Evolutionary conservation across 2,888 invertebrate genomes (phyloP).

Genomic region (Agrochola litura): DNA sequence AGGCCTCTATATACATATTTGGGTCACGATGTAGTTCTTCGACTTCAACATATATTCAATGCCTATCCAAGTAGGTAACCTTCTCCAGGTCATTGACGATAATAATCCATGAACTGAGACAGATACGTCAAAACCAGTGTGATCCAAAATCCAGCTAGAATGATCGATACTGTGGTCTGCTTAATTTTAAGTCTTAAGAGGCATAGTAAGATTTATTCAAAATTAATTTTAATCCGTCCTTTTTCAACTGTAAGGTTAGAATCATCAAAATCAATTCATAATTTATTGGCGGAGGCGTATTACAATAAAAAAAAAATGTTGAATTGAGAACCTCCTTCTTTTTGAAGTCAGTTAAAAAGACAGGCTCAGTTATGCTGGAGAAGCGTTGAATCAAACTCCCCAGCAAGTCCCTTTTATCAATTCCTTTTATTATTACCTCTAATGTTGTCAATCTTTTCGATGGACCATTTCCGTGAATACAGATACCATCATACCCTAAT

Average conservation of each 20-base stretch:
- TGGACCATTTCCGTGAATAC: slow-evolving; percentile 23
- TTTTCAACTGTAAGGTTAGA: background rate
- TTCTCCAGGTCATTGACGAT: too few species aligned
- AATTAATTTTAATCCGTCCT: background rate
- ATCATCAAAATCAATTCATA: too few species aligned
- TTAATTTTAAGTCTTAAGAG: background rate
- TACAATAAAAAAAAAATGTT: too few species aligned
- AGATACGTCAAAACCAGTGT: too few species aligned
- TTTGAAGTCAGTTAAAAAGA: background rate
- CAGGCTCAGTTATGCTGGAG: background rate
- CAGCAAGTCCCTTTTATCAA: background rate
- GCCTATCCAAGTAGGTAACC: background rate
- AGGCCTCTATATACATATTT: too few species aligned
- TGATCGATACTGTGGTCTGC: too few species aligned
- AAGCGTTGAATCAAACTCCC: background rate
- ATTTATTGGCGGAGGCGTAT: too few species aligned
- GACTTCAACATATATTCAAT: too few species aligned
- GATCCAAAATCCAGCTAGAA: too few species aligned
- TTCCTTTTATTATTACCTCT: background rate
- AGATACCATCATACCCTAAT: slow-evolving; percentile 53
- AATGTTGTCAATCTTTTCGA: slow-evolving; percentile 16
- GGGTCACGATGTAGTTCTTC: background rate
- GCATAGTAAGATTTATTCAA: background rate
- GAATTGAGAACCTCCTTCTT: too few species aligned
- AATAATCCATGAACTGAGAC: too few species aligned